Base-by-base conservation (phyloP, 2,888 invertebrate genomes). In the Brenthis ino region DNA sequence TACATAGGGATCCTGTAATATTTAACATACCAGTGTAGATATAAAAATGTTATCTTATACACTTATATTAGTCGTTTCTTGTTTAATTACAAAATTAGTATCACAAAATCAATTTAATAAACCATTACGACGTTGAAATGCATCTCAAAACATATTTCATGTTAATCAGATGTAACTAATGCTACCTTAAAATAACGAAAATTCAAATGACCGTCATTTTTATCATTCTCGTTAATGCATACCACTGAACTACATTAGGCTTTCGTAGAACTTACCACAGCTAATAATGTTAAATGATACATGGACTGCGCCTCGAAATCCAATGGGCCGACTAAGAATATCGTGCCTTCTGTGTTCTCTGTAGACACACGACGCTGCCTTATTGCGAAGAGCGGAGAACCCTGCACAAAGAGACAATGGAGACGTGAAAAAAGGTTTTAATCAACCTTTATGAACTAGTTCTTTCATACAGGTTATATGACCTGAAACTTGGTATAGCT, bases 251-350 rank as follows among this genome's bases (percentile, higher is more conserved):
- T 33, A 63, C 63, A 63, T 63, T 63, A 20, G 43, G 53, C 54
- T 24, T 63, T 63, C 37, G 51, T 53, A 63, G 63, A 66, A 93
- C 96, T 94, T 94, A 98, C 98, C 94, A 97, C 96, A 20, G 98
- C 97, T 74, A 97, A 94, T 77, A 98, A 94, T n/a, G 96, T 96
- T 74, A 98, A 91, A 78, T 96, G 96, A 87, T 97, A 97, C 94
- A 98, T 96, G 64, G 97, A 97, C 86, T 96, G 96, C 64, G 95
- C 96, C 85, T 98, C 98, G 82, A 97, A 98, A 88, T 98, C 98
- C 79, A 98, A 89, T 74, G 96, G 95, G 64, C 96, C 96, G 67
- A 96, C 93, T 56, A 97, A 90, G 78, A 96, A 95, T 79, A 97
- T 95, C 4, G 96, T 95, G 57, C 97, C 97, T 82, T 97, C 96